A percentile compares a stretch with the other conserved stretches of the same genome.
These are phyloP conservation scores for Tyria jacobaeae DNA, from an alignment of 2,888 invertebrate genomes.

Conservation along the genomic window DNA sequence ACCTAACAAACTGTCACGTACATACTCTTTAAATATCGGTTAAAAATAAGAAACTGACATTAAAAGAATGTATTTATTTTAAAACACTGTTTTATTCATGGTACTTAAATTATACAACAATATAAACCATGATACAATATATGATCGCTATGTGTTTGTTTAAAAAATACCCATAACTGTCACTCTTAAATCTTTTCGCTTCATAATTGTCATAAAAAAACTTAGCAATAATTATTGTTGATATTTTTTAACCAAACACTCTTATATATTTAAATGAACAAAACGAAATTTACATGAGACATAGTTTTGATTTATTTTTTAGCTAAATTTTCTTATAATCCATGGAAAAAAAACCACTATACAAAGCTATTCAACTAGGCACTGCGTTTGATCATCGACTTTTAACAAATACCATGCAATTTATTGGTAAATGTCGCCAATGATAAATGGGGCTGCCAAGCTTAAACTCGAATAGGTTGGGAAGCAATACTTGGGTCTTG, in stretches of 20 bases:
- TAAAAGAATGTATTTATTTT: conserved; percentile 50
- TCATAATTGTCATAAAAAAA: neutral
- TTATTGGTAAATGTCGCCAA: too few relatives aligned
- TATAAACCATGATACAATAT: conserved; percentile 50
- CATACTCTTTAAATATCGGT: neutral
- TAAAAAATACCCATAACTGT: neutral
- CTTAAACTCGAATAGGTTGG: too few relatives aligned
- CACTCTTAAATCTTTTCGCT: neutral
- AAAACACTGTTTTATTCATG: conserved; percentile 53
- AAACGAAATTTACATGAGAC: conserved; percentile 45
- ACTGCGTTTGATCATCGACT: conserved; percentile 26
- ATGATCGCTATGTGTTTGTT: conserved; percentile 25
- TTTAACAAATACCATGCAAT: too few relatives aligned
- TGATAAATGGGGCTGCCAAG: too few relatives aligned
- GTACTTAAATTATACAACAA: conserved; percentile 50
- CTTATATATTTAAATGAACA: conserved; percentile 24
- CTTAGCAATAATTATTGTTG: neutral
- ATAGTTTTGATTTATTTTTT: conserved; percentile 37
- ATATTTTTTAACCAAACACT: conserved; percentile 36
- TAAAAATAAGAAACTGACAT: conserved; percentile 15
- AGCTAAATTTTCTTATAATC: conserved; percentile 40
- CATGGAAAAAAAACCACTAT: conserved; percentile 32
- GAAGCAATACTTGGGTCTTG: too few relatives aligned
- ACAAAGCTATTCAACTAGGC: conserved; percentile 23
- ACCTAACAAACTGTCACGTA: too few relatives aligned